These are phyloP conservation scores for Conus ventricosus DNA, from an alignment of 1,140 invertebrate species.

Conservation along the genomic window DNA sequence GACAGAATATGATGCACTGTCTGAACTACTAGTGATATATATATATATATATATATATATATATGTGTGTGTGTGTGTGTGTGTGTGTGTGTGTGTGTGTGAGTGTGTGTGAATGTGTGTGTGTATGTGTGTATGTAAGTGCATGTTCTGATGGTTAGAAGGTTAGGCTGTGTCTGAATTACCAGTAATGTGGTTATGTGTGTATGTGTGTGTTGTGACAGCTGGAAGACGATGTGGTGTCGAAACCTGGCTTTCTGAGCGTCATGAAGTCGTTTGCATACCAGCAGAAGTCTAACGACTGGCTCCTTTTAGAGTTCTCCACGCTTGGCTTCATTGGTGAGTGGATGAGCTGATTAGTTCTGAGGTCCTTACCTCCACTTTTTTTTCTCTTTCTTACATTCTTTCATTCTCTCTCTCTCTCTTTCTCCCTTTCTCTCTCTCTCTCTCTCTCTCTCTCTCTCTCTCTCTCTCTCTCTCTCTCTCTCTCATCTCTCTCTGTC, in stretches of 20 bases:
- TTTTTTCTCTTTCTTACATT: no score
- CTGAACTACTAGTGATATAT: no score
- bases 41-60: no score
- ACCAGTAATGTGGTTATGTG: background rate
- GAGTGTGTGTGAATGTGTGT: slow-evolving; percentile 1
- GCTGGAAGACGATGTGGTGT: slow-evolving; percentile 96
- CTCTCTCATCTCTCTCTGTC: no score
- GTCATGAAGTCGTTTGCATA: slow-evolving; percentile 91
- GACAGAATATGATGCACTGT: no score
- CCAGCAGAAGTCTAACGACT: slow-evolving; percentile 86
- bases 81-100: background rate
- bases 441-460: no score
- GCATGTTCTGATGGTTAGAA: background rate
- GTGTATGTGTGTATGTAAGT: background rate
- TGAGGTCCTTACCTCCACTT: no score
- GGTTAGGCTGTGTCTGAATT: background rate
- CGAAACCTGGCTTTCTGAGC: slow-evolving; percentile 87
- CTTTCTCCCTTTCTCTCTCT: no score
- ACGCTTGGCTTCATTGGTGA: slow-evolving; percentile 80
- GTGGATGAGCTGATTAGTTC: background rate
- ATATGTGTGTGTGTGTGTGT: slow-evolving; percentile 9
- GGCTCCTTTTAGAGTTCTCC: slow-evolving; percentile 97
- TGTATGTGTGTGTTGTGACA: slow-evolving; percentile 75
- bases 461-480: no score
- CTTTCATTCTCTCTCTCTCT: no score